A percentile compares a stretch with the other conserved stretches of the same genome.
Conservation (phyloP, 2,888 invertebrate genomes). For the Lepidocyrtinus sp. region DNA sequence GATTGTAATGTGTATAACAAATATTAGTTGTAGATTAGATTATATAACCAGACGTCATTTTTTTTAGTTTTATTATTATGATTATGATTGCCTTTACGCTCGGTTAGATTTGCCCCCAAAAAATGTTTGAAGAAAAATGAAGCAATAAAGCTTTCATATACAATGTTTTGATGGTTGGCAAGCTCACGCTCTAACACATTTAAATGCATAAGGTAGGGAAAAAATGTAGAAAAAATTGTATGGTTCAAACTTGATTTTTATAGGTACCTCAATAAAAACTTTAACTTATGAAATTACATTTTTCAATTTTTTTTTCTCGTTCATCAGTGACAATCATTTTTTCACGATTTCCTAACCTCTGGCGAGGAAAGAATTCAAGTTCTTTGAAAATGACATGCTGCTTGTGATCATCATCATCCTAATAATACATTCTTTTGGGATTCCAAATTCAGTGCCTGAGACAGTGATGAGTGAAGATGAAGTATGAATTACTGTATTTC, state of each 20-base stretch:
- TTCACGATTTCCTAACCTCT: conserved; percentile 19
- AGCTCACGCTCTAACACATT: background rate
- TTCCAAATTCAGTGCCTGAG: background rate
- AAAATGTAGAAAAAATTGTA: background rate
- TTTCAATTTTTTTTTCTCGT: conserved; percentile 18
- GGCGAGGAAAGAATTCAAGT: background rate
- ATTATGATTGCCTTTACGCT: conserved; percentile 18
- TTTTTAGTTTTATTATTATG: conserved; percentile 17
- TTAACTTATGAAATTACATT: conserved; percentile 4
- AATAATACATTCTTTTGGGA: background rate
- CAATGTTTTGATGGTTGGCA: conserved; percentile 17
- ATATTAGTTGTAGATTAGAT: conserved; percentile 14
- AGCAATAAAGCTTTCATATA: conserved; percentile 7
- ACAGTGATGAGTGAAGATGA: conserved; percentile 14
- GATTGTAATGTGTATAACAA: conserved; percentile 11
- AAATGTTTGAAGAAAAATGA: conserved; percentile 8
- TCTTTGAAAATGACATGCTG: background rate
- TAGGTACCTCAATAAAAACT: conserved; percentile 11
- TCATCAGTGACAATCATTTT: conserved; percentile 31
- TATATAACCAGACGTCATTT: conserved; percentile 1
- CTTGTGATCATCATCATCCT: background rate
- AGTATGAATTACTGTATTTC: background rate
- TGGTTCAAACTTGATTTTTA: conserved; percentile 15
- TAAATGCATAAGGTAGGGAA: background rate
- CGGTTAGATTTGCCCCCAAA: conserved; percentile 13